A percentile compares a stretch with the other conserved stretches of the same genome.
These are phyloP conservation scores for Dioctria linearis DNA, from an alignment of 2,888 invertebrate species.

Conservation along the genomic window DNA sequence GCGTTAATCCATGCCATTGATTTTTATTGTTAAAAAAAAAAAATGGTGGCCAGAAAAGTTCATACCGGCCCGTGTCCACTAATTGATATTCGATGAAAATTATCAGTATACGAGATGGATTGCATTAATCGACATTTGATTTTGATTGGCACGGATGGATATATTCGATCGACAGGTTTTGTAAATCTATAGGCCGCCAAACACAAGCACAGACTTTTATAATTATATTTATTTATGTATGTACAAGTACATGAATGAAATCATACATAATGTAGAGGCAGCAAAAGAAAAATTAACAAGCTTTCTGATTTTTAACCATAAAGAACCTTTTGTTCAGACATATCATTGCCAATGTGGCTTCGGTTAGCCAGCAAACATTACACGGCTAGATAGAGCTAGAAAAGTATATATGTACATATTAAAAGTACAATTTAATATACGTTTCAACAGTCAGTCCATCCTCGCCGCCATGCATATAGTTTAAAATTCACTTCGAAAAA, in stretches of 20 bases:
- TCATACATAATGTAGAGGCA: conserved; percentile 21
- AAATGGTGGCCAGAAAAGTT: conserved; percentile 4
- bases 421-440: conserved; percentile 18
- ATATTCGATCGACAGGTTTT: conserved; percentile 15
- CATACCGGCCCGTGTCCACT: neutral
- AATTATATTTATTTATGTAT: too few relatives aligned
- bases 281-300: conserved; percentile 11
- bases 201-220: too few relatives aligned
- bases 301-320: neutral
- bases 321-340: neutral
- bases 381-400: too few relatives aligned
- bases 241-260: neutral
- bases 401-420: too few relatives aligned
- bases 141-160: conserved; percentile 34
- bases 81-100: conserved; percentile 37
- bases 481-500: neutral
- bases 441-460: conserved; percentile 22
- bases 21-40: conserved; percentile 20
- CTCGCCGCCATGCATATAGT: neutral
- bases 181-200: neutral
- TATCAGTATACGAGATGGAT: conserved; percentile 40
- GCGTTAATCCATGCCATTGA: neutral
- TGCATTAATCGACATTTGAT: conserved; percentile 47
- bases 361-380: neutral
- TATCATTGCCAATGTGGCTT: too few relatives aligned